Evolutionary conservation across 2,797 vertebrate genomes (phyloP).

Genomic region (Bradypus variegatus): DNA sequence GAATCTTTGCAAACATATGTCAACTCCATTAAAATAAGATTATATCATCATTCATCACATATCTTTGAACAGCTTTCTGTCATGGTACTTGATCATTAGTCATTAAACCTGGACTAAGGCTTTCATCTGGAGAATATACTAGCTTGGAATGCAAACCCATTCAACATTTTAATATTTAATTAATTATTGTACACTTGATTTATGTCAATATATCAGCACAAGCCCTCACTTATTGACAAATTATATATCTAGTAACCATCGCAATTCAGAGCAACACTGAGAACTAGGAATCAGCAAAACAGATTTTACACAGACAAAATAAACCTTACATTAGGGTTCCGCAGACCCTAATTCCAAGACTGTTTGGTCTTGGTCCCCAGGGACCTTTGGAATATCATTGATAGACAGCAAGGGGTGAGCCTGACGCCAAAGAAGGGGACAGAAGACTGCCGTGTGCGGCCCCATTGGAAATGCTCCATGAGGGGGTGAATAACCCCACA

Average conservation of each 20-base stretch:
- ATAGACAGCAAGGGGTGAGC: neutral
- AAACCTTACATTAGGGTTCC: neutral
- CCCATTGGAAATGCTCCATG: rapidly evolving
- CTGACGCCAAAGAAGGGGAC: neutral
- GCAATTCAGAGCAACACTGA: neutral
- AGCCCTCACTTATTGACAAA: neutral
- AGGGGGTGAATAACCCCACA: too few relatives aligned
- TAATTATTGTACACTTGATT: neutral
- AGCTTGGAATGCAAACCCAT: neutral
- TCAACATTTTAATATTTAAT: neutral
- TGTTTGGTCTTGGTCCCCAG: neutral
- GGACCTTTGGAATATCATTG: neutral
- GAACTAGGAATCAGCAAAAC: neutral
- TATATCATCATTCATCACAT: neutral
- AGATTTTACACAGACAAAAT: neutral
- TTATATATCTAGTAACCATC: neutral
- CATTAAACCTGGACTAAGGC: neutral
- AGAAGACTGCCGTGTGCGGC: rapidly evolving
- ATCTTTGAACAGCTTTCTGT: neutral
- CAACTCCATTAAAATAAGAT: neutral
- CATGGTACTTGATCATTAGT: neutral
- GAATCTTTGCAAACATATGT: neutral
- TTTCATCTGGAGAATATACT: neutral
- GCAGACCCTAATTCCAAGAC: constrained; percentile 14
- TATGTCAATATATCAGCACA: neutral